These are phyloP conservation scores for Genyomyrus donnyi DNA, from an alignment of 2,113 vertebrate species.

Conservation along the genomic window DNA sequence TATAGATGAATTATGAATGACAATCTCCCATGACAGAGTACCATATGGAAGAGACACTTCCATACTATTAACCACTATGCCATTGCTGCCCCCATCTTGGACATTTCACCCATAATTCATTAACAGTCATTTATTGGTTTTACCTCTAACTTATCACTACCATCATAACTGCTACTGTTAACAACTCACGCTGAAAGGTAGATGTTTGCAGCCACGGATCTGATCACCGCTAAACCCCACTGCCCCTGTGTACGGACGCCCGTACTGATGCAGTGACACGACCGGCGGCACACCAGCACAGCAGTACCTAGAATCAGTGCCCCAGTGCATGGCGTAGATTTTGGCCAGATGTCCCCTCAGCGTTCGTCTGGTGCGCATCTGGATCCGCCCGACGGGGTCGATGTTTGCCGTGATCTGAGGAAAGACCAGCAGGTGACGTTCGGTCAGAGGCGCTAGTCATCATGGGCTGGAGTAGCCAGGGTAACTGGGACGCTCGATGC, in stretches of 20 bases:
- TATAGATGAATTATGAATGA: not conserved
- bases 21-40: not conserved
- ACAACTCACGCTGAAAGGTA: not conserved
- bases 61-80: not conserved
- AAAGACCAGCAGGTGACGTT: not conserved
- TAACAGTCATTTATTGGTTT: not conserved
- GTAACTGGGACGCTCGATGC: not conserved
- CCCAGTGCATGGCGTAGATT: conserved; percentile 99
- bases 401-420: conserved; percentile 95
- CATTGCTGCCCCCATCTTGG: not conserved
- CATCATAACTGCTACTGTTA: not conserved
- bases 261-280: conserved; percentile 6
- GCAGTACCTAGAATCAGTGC: conserved; percentile 90
- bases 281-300: not conserved
- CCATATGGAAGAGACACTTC: not conserved
- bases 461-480: not conserved
- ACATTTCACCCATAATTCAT: not conserved
- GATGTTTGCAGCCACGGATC: not conserved
- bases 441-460: not conserved
- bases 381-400: conserved; percentile 95
- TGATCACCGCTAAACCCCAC: not conserved
- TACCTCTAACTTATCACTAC: not conserved
- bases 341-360: conserved; percentile 96
- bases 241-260: not conserved
- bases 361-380: conserved; percentile 96